phyloP scores from a whole-genome alignment of 2,888 invertebrate species.

The Eupelmus urozonus region DNA sequence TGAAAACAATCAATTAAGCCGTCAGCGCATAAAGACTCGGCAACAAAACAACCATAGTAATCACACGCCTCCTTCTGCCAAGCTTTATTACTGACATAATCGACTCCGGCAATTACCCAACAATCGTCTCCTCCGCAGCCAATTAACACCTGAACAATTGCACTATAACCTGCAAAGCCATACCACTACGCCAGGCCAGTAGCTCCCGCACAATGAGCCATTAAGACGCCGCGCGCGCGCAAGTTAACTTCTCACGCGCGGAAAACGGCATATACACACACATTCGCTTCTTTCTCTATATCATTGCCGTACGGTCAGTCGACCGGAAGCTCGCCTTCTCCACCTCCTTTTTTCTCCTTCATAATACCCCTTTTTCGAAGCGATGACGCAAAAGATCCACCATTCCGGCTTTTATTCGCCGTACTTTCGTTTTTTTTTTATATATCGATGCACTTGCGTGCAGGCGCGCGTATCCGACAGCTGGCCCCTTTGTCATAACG shows the following conservation, averaged over 20 bases:
- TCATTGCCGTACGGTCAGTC: background rate
- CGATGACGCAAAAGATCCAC: background rate
- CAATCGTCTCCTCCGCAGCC: background rate
- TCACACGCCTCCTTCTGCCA: background rate
- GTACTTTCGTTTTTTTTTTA: background rate
- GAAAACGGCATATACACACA: background rate
- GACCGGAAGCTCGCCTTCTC: background rate
- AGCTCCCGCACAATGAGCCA: background rate
- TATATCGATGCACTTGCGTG: background rate
- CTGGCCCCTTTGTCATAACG: background rate
- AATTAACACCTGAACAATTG: conserved; percentile 2
- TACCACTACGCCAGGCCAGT: too few species aligned
- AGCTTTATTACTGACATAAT: background rate
- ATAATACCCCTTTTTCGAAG: background rate
- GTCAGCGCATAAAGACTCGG: too few species aligned
- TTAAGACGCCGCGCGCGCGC: background rate
- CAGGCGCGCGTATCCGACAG: background rate
- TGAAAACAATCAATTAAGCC: too few species aligned
- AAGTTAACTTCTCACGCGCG: background rate
- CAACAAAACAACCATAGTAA: too few species aligned
- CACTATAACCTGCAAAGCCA: too few species aligned
- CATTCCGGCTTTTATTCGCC: background rate
- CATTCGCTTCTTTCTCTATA: background rate
- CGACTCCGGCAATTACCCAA: background rate
- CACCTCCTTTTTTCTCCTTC: background rate